Percentiles rank a stretch among this genome's conserved stretches.
Evolutionary conservation across 2,113 vertebrate genomes (phyloP).

Genomic region (Gracilinanus agilis): DNA sequence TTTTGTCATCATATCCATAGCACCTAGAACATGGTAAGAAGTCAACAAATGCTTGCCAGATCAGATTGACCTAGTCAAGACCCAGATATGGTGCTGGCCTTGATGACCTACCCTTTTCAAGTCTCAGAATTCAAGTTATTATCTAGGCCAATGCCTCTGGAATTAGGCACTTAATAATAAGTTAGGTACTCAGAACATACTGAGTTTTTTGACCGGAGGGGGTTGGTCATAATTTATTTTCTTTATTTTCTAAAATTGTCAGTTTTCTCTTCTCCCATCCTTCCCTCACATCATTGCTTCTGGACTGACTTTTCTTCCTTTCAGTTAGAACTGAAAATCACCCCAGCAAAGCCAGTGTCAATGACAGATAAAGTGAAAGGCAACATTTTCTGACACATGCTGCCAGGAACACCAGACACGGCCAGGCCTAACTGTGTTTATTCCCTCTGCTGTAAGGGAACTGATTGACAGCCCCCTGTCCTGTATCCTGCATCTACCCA

Average conservation of each 20-base stretch:
- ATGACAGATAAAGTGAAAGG: conserved; percentile 56
- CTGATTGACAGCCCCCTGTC: not conserved
- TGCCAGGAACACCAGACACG: conserved; percentile 35
- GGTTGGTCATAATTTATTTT: not conserved
- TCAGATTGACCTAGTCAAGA: not conserved
- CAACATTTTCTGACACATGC: conserved; percentile 53
- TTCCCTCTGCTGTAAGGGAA: conserved; percentile 13
- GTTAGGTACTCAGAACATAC: not conserved
- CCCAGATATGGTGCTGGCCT: not conserved
- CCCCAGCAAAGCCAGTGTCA: conserved; percentile 57
- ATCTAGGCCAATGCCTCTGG: not conserved
- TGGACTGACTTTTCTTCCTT: conserved; percentile 35
- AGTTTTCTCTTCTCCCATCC: not conserved
- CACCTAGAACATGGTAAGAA: not conserved
- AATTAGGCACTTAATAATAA: not conserved
- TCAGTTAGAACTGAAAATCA: conserved; percentile 50
- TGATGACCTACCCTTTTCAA: not conserved
- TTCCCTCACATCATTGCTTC: not conserved
- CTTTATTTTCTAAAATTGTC: not conserved
- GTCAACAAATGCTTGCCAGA: not conserved
- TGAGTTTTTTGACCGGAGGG: not conserved
- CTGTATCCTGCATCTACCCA: not conserved
- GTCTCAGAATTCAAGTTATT: not conserved
- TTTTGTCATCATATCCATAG: not conserved
- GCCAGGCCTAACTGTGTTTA: conserved; percentile 2